These are phyloP conservation scores for Allolobophora icterica DNA, from an alignment of 2,888 invertebrate genomes.

Conservation along the genomic window DNA sequence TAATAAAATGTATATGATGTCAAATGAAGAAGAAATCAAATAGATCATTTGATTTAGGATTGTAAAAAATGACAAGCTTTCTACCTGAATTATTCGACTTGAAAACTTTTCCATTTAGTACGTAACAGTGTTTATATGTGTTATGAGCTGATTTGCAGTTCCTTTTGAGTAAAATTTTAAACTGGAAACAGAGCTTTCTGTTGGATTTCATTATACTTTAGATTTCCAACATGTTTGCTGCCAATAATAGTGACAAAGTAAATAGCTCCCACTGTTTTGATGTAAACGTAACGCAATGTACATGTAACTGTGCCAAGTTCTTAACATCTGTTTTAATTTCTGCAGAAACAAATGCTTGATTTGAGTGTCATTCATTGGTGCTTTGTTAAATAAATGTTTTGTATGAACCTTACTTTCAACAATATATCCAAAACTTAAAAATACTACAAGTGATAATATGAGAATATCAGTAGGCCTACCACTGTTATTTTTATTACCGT, in stretches of 20 bases:
- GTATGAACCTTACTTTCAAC: background rate
- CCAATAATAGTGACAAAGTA: background rate
- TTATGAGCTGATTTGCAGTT: background rate
- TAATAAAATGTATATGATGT: background rate
- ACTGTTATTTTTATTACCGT: background rate
- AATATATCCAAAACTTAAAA: background rate
- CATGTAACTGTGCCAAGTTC: background rate
- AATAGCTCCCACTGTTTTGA: background rate
- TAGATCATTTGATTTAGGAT: background rate
- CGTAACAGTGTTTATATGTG: background rate
- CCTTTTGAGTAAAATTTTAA: background rate
- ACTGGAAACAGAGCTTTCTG: background rate
- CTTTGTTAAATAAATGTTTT: background rate
- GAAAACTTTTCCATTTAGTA: background rate
- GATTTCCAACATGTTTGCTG: background rate
- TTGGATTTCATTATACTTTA: background rate
- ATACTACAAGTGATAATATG: background rate
- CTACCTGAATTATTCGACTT: background rate
- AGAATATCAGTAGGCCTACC: background rate
- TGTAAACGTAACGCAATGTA: background rate
- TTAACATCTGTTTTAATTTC: background rate
- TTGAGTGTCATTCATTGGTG: background rate
- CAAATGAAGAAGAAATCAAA: background rate
- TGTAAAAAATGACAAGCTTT: background rate
- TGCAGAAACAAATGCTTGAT: background rate